These are phyloP conservation scores for roundworm (Caenorhabditis elegans) DNA, from an alignment of 1,140 invertebrate genomes.

Conservation along the genomic window WBcel235 BX284606.5:677501-678000, in stretches of 20 bases:
- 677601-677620: not conserved
- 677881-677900: constrained; percentile 58
- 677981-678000: constrained; percentile 57
- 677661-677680: constrained; percentile 28
- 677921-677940: constrained; percentile 58
- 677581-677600: not conserved
- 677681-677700: not conserved
- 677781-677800: constrained; percentile 59
- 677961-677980: constrained; percentile 54
- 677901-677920: constrained; percentile 52
- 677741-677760: constrained; percentile 53
- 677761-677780: constrained; percentile 59
- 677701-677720: constrained; percentile 47
- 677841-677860: constrained; percentile 57
- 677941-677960: constrained; percentile 54
- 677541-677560: no score
- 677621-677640: not conserved
- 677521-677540: no score
- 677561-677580: not conserved
- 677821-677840: constrained; percentile 58
- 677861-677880: constrained; percentile 63
- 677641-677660: constrained; percentile 32
- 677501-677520: no score
- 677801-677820: constrained; percentile 52
- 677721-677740: constrained; percentile 53